phyloP scores from a whole-genome alignment of 2,113 vertebrate genomes.

The Leptobrachium ailaonicum region DNA sequence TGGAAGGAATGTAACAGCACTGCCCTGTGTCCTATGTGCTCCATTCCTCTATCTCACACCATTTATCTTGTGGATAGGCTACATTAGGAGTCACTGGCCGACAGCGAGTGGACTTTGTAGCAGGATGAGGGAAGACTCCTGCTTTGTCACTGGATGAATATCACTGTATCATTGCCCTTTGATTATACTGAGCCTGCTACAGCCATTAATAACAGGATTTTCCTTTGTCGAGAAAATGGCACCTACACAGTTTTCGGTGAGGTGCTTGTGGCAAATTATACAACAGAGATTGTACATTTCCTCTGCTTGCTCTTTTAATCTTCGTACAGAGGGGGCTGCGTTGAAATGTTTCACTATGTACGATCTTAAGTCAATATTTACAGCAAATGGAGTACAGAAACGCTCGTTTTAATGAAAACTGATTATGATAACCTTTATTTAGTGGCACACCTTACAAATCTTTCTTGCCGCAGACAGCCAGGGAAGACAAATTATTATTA shows the following conservation, averaged over 20 bases:
- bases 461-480: not conserved
- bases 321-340: not conserved
- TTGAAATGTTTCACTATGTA: slow-evolving; percentile 6
- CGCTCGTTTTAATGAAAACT: not conserved
- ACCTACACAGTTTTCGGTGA: slow-evolving; percentile 56
- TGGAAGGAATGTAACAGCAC: slow-evolving; percentile 68
- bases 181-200: slow-evolving; percentile 75
- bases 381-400: not conserved
- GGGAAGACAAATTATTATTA: not conserved
- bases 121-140: slow-evolving; percentile 62
- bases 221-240: slow-evolving; percentile 75
- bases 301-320: slow-evolving; percentile 16
- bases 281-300: not conserved
- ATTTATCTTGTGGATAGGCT: slow-evolving; percentile 79
- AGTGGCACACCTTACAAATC: not conserved
- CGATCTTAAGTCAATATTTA: not conserved
- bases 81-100: slow-evolving; percentile 63
- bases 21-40: slow-evolving; percentile 69
- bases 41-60: slow-evolving; percentile 69
- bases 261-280: slow-evolving; percentile 64
- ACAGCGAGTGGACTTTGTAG: slow-evolving; percentile 64
- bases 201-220: slow-evolving; percentile 77
- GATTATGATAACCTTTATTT: not conserved
- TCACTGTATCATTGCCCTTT: slow-evolving; percentile 76
- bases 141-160: slow-evolving; percentile 74